Evolutionary conservation across 1,140 invertebrate species (phyloP).

Genomic region (Anoplolepis gracilipes): DNA sequence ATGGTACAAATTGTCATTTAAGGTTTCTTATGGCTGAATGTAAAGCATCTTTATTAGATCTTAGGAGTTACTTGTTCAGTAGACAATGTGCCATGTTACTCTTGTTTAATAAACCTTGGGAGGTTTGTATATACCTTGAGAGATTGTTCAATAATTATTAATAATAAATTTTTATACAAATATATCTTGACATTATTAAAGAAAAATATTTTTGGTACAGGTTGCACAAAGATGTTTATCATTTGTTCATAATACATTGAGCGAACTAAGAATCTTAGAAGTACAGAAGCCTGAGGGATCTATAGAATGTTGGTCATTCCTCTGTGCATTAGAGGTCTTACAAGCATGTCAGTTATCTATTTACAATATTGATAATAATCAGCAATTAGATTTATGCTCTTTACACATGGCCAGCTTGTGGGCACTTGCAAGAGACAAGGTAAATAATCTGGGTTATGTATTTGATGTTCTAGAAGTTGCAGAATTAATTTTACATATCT

Average conservation of each 20-base stretch:
- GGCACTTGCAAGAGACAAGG: conserved; percentile 97
- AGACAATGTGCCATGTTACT: conserved; percentile 96
- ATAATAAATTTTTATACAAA: conserved; percentile 11
- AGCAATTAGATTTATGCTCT: conserved; percentile 90
- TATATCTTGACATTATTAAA: background rate
- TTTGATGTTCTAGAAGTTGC: no score
- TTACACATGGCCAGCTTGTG: conserved; percentile 95
- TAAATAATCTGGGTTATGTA: conserved; percentile 78
- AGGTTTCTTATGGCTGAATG: conserved; percentile 90
- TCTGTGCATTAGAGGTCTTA: conserved; percentile 96
- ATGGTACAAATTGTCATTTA: conserved; percentile 89
- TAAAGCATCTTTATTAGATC: conserved; percentile 93
- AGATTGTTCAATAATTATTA: background rate
- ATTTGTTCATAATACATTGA: conserved; percentile 94
- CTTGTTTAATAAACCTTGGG: conserved; percentile 91
- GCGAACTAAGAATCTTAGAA: conserved; percentile 93
- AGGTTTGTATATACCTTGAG: conserved; percentile 89
- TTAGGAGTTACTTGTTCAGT: conserved; percentile 97
- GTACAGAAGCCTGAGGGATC: conserved; percentile 93
- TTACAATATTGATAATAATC: conserved; percentile 88
- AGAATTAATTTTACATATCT: conserved; percentile 13
- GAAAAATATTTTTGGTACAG: conserved; percentile 81
- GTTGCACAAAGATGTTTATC: conserved; percentile 94
- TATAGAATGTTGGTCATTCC: conserved; percentile 96
- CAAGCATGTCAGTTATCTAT: conserved; percentile 90